These are phyloP conservation scores for Anas flavirostris DNA, from an alignment of 2,797 vertebrate genomes.

Conservation along the genomic window DNA sequence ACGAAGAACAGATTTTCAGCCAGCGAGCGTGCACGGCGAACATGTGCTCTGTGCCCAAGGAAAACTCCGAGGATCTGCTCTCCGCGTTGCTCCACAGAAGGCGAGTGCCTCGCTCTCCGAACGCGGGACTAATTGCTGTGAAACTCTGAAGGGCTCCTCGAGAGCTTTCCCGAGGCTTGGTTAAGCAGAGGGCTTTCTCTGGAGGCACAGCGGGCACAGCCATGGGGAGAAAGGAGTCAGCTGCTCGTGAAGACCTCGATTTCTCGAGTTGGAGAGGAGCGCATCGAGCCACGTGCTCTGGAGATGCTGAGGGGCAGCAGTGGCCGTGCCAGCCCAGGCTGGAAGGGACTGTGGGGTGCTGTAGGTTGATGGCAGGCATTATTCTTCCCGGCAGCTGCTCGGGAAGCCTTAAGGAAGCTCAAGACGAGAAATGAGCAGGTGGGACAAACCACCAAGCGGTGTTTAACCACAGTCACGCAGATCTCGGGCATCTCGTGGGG, in stretches of 20 bases:
- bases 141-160: background rate
- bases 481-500: background rate
- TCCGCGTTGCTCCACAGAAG: background rate
- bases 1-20: background rate
- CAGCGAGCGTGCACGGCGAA: background rate
- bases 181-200: background rate
- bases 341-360: accelerated
- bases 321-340: background rate
- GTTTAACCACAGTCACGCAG: background rate
- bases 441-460: background rate
- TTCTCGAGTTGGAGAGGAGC: background rate
- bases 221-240: background rate
- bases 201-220: background rate
- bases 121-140: slow-evolving; percentile 17
- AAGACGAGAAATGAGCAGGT: accelerated
- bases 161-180: background rate
- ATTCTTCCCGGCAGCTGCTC: background rate
- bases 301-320: background rate
- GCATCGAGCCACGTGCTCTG: slow-evolving; percentile 17
- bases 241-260: slow-evolving; percentile 7
- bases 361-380: background rate
- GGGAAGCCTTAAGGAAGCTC: background rate
- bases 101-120: background rate
- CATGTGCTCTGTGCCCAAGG: background rate
- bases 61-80: background rate